Conservation (phyloP, 2,113 vertebrate genomes). For the Galeopterus variegatus region DNA sequence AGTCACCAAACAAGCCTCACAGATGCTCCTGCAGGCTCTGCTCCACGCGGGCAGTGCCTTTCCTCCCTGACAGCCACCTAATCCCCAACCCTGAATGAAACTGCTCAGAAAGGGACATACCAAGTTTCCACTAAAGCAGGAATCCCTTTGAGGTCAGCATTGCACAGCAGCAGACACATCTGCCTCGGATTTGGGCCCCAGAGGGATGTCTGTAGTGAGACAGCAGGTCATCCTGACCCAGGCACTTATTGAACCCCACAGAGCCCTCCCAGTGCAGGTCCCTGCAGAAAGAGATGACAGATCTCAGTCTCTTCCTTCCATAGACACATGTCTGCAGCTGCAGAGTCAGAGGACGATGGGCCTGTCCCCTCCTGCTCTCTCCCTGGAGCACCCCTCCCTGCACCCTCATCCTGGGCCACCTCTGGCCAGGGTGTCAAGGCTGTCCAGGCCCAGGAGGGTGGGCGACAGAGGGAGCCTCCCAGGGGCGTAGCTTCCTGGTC, state of each 20-base stretch:
- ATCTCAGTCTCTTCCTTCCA: accelerated
- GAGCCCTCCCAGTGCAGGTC: accelerated
- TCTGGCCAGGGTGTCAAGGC: not conserved
- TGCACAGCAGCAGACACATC: not conserved
- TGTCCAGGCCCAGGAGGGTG: not conserved
- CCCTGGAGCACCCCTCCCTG: not conserved
- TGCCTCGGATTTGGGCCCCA: not conserved
- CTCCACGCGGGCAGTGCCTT: accelerated
- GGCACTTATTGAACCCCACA: accelerated
- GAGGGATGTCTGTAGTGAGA: accelerated
- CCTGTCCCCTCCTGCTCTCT: not conserved
- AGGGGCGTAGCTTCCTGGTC: not conserved
- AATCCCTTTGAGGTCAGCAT: not conserved
- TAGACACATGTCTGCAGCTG: not conserved
- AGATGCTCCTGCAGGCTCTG: accelerated
- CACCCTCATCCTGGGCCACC: not conserved
- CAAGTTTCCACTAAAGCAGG: not conserved
- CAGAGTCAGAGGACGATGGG: accelerated
- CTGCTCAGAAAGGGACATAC: accelerated
- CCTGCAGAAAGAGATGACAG: not conserved
- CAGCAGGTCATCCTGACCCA: accelerated
- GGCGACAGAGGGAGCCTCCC: not conserved
- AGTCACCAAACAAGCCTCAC: not conserved
- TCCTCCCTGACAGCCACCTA: not conserved
- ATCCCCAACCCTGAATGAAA: no score